These are phyloP conservation scores for Bombus haemorrhoidalis DNA, from an alignment of 1,140 invertebrate genomes.

Conservation along the genomic window DNA sequence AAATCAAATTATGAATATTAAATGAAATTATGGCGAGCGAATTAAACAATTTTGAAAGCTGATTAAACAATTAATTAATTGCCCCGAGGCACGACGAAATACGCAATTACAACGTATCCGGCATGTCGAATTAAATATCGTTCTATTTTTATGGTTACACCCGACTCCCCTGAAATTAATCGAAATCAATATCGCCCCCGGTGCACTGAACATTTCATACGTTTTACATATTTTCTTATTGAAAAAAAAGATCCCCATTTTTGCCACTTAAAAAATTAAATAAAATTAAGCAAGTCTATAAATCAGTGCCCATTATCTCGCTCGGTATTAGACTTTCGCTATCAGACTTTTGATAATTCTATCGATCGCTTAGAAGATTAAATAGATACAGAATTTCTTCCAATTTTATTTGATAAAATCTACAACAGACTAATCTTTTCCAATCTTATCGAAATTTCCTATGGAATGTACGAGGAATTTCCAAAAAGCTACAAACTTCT, in stretches of 20 bases:
- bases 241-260: fast-evolving
- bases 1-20: conserved; percentile 62
- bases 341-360: too few species aligned
- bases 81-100: background rate
- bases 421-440: too few species aligned
- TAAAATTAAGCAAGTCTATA: background rate
- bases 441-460: too few species aligned
- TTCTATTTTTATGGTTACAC: conserved; percentile 24
- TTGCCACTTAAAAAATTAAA: background rate
- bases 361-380: too few species aligned
- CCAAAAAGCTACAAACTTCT: too few species aligned
- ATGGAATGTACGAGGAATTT: too few species aligned
- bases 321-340: too few species aligned
- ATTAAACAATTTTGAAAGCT: conserved; percentile 61
- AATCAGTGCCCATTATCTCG: too few species aligned
- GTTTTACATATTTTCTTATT: background rate
- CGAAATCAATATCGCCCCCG: conserved; percentile 13
- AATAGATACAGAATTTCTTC: too few species aligned
- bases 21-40: conserved; percentile 51
- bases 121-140: conserved; percentile 25
- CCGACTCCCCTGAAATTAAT: conserved; percentile 2
- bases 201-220: background rate
- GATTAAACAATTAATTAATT: conserved; percentile 58
- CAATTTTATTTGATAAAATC: too few species aligned
- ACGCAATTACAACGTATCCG: conserved; percentile 25